Base-by-base conservation (phyloP, 2,888 invertebrate species). In the Maniola hyperantus region DNA sequence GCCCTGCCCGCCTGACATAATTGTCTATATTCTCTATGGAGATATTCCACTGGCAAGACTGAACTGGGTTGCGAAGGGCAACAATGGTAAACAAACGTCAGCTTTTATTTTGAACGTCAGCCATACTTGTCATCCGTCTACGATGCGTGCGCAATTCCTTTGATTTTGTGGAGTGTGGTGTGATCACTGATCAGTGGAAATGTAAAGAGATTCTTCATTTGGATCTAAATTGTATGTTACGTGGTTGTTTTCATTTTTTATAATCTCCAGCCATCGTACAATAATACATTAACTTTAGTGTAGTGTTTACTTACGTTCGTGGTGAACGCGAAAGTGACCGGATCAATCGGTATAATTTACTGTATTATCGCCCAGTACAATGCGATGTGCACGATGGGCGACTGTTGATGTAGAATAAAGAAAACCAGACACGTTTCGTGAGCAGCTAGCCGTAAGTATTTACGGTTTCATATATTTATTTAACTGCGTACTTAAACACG, bases 321-420 rank as follows among this genome's bases (percentile, higher is more conserved):
- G 69, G 70, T 74, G 74, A 73, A 74, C 73, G 70, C 63, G 65
- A 69, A 70, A 74, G 73, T 79, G 79, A 75, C 78, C 79, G 80
- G 78, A 77, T 78, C 74, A 75, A 76, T 79, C 77, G 74, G 78
- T 57, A 39, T 78, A 81, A 77, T 76, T 80, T 78, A 78, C 73
- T 79, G 73, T 79, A 79, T 78, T 77, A 80, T 75, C 70, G 74
- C 73, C 78, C 72, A 78, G 80, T 82, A 82, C 75, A 79, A 79
- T 79, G 79, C 76, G 75, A 77, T 80, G 85, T 81, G 82, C 77
- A 79, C 76, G 78, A 81, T 80, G 80, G 81, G 81, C 82, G 77
- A 79, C 78, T 79, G 74, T 69, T 76, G 77, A 80, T 83, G 78
- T 73, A 81, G 83, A 81, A 79, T 82, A 81, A 77, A 78, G 73